Evolutionary conservation across 1,140 invertebrate genomes (phyloP), one percentile per base, ranked within the genome.

Genomic region (Leptoteleia sp.): DNA sequence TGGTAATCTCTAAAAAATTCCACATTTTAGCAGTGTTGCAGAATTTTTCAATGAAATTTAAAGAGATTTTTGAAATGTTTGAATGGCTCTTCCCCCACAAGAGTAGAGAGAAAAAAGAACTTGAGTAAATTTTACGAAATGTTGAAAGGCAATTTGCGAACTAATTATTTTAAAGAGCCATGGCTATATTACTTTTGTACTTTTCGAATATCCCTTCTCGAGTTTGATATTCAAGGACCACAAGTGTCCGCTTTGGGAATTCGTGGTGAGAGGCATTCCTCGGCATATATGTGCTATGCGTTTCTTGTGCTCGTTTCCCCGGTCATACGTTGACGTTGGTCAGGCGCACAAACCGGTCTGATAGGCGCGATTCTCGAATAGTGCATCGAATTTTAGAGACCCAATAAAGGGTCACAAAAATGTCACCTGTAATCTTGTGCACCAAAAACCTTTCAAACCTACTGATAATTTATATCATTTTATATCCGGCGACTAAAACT

Each of bases 331-430:
- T 86, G 76, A 79, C 50, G 76, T 82, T 80, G 80, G 81, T 87
- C 82, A 86, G 79, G 83, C 82, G 65, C 42, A 52, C 73, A 83
- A 86, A 87, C 85, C 83, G 84, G 85, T 87, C 82, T 57, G 47
- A 78, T 79, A 54, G 71, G 75, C 52, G 55, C 61, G 64, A 80
- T 82, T 78, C 73, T 57, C 67, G 43, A 29, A 17, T 54, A 80
- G 80, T 64, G 61, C 64, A 72, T 78, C 57, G 59, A 54, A 54
- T 72, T 75, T 80, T 57, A 55, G 31, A 76, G 40, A 33, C 31
- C 76, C 72, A 52, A 81, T 81, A 59, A 62, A 77, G 72, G 57
- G 38, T 5, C 50, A n/a, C 12, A n/a, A n/a, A 42, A 42, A 19
- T 42, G 4, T 19, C 8, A 19, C 9, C 38, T n/a, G n/a, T n/a